Percentiles rank a stretch among this genome's conserved stretches.
These are phyloP conservation scores for Bombycilla garrulus DNA, from an alignment of 2,113 vertebrate genomes.

Conservation along the genomic window DNA sequence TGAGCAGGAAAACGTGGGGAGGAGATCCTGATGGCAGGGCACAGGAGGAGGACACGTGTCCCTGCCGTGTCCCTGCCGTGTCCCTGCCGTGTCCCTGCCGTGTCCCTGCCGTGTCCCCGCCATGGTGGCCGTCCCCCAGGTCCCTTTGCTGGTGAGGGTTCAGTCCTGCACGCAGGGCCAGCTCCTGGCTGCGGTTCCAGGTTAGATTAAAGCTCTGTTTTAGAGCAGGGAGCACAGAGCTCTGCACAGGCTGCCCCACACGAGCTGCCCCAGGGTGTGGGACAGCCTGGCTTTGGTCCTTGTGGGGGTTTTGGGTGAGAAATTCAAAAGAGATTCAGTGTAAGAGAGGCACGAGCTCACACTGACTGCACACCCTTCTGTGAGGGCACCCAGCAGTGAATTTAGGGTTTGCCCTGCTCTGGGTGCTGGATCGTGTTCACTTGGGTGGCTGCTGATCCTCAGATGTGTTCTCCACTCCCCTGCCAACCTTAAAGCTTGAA, in stretches of 20 bases:
- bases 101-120: too few species aligned
- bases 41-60: neutral
- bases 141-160: too few species aligned
- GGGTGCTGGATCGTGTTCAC: rapidly evolving
- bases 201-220: neutral
- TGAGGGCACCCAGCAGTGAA: neutral
- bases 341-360: neutral
- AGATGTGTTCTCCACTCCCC: neutral
- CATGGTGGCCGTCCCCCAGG: too few species aligned
- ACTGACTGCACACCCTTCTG: neutral
- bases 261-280: too few species aligned
- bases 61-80: too few species aligned
- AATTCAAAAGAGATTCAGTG: rapidly evolving
- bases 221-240: neutral
- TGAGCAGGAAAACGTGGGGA: rapidly evolving
- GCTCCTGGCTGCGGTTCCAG: neutral
- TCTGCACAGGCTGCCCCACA: neutral
- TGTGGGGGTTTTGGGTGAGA: rapidly evolving
- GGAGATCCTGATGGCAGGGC: neutral
- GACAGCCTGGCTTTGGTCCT: neutral
- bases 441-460: neutral
- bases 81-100: too few species aligned
- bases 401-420: neutral
- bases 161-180: too few species aligned
- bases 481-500: neutral